phyloP scores from a whole-genome alignment of 1,140 invertebrate species.

The Gonatopus flavifemur region DNA sequence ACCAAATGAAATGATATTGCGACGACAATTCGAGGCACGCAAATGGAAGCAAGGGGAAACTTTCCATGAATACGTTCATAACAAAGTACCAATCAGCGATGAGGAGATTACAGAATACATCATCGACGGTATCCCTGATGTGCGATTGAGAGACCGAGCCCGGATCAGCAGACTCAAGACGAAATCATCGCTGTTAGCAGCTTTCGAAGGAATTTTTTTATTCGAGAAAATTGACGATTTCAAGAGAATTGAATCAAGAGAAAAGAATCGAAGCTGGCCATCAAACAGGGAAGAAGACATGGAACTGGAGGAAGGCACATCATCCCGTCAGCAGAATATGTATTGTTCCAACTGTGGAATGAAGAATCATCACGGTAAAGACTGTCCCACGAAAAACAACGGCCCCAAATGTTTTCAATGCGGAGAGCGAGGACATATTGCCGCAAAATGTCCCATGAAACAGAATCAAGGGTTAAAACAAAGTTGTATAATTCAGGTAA shows the following conservation, averaged over 20 bases:
- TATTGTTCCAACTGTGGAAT: constrained; percentile 7
- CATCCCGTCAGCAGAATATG: not conserved
- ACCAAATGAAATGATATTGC: not conserved
- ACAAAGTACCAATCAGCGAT: constrained; percentile 3
- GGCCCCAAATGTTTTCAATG: constrained; percentile 7
- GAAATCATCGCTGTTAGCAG: not conserved
- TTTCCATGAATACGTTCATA: constrained; percentile 8
- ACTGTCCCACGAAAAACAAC: constrained; percentile 1
- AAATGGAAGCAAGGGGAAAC: not conserved
- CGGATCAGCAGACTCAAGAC: constrained; percentile 1
- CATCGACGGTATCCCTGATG: constrained; percentile 15
- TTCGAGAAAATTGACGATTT: not conserved
- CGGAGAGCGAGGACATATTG: not conserved
- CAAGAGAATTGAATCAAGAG: not conserved
- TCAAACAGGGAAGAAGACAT: not conserved
- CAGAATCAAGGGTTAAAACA: too few species aligned
- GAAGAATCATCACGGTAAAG: not conserved
- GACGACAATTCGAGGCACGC: not conserved
- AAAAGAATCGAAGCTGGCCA: not conserved
- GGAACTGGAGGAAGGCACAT: not conserved
- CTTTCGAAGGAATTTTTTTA: not conserved
- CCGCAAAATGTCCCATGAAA: too few species aligned
- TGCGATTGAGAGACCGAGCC: constrained; percentile 1
- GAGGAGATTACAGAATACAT: constrained; percentile 11
- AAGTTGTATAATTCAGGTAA: too few species aligned